phyloP scores from a whole-genome alignment of 1,140 invertebrate genomes.

The Trichonephila clavipes region DNA sequence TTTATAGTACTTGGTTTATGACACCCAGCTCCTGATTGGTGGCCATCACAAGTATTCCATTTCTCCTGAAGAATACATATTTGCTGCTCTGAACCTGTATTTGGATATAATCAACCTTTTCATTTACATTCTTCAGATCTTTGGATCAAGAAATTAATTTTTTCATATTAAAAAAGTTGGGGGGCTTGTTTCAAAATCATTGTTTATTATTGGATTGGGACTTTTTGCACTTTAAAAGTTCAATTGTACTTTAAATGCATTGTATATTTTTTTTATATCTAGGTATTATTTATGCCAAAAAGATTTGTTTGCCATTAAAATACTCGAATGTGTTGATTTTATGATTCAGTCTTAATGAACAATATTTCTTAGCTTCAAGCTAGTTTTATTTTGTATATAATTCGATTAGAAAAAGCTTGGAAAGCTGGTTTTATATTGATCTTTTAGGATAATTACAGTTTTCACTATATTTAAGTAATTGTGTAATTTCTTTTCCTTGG shows the following conservation, averaged over 20 bases:
- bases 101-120: slow-evolving; percentile 94
- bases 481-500: too few species aligned
- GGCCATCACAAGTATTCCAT: slow-evolving; percentile 80
- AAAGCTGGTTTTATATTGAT: too few species aligned
- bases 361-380: too few species aligned
- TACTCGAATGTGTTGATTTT: too few species aligned
- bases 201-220: background rate
- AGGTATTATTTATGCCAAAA: too few species aligned
- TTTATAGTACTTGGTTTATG: slow-evolving; percentile 89
- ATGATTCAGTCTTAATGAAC: too few species aligned
- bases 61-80: slow-evolving; percentile 89
- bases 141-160: slow-evolving; percentile 80
- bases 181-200: background rate
- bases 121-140: slow-evolving; percentile 88
- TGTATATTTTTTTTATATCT: background rate
- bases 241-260: background rate
- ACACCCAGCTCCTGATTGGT: slow-evolving; percentile 97
- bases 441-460: too few species aligned
- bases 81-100: slow-evolving; percentile 91
- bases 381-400: too few species aligned
- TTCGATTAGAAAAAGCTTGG: too few species aligned
- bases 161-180: background rate
- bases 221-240: background rate
- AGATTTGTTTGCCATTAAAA: too few species aligned
- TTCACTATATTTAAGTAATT: too few species aligned